A percentile compares a stretch with the other conserved stretches of the same genome.
phyloP scores from a whole-genome alignment of 2,113 vertebrate genomes.

The Collichthys lucidus region DNA sequence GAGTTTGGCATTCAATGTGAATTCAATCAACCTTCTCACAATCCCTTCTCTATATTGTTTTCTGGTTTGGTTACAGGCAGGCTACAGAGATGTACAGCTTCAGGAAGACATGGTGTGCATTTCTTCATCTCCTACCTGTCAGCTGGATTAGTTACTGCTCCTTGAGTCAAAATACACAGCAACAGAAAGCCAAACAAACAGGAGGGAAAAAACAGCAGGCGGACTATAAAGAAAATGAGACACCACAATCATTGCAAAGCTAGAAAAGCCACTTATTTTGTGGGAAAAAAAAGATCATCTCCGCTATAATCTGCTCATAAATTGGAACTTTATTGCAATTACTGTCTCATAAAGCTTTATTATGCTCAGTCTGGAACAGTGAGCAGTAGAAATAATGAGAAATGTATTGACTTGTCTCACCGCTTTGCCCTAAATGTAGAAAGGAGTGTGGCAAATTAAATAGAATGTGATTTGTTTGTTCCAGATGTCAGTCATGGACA shows the following conservation, averaged over 20 bases:
- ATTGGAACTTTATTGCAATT: constrained; percentile 5
- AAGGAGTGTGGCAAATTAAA: neutral
- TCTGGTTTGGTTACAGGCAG: neutral
- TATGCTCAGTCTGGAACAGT: neutral
- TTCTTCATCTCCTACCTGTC: neutral
- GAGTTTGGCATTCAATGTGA: neutral
- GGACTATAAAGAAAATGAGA: neutral
- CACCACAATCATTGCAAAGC: neutral
- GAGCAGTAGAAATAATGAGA: neutral
- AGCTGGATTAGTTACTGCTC: neutral
- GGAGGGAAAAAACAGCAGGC: neutral
- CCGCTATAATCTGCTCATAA: neutral
- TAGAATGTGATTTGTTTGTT: neutral
- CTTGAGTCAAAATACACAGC: neutral
- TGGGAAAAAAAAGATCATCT: neutral
- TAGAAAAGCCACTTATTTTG: neutral
- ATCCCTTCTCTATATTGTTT: neutral
- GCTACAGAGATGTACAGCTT: neutral
- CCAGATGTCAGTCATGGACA: neutral
- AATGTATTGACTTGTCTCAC: constrained; percentile 8
- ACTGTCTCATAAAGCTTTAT: constrained; percentile 23
- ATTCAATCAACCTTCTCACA: neutral
- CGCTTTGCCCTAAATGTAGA: neutral
- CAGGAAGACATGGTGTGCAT: neutral
- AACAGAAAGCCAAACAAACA: neutral